phyloP scores from a whole-genome alignment of 2,888 invertebrate species.

The Dorcus hopei region DNA sequence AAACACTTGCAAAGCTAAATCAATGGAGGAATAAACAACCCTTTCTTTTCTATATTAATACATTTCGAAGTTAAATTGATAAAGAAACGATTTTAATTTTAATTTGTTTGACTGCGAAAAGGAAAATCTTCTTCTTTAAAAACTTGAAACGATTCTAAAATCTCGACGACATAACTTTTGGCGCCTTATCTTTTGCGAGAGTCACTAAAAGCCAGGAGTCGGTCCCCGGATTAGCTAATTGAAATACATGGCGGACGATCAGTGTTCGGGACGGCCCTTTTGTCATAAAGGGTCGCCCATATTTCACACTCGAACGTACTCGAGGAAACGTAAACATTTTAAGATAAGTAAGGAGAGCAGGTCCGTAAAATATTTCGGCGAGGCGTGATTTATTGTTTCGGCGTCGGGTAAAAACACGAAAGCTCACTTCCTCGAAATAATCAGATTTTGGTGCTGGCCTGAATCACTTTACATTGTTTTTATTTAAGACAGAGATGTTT shows the following conservation, averaged over 20 bases:
- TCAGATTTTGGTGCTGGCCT: conserved; percentile 1
- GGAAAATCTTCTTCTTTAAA: no score
- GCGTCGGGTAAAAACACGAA: conserved; percentile 13
- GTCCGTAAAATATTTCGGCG: conserved; percentile 9
- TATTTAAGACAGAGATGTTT: no score
- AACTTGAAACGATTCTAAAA: background rate
- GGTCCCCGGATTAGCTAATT: conserved; percentile 27
- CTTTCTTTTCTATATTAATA: no score
- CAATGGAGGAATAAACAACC: no score
- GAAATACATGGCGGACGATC: conserved; percentile 25
- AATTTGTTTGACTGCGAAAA: no score
- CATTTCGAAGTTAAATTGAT: no score
- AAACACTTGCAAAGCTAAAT: no score
- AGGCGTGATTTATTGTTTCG: conserved; percentile 13
- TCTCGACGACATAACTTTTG: conserved; percentile 14
- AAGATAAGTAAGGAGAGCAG: conserved; percentile 17
- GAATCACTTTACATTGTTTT: no score
- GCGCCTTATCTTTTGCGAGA: conserved; percentile 23
- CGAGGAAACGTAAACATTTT: conserved; percentile 13
- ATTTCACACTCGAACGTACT: conserved; percentile 18
- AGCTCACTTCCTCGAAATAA: conserved; percentile 14
- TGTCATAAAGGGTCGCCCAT: conserved; percentile 17
- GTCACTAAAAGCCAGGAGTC: conserved; percentile 21
- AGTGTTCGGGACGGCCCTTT: conserved; percentile 14
- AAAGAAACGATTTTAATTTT: no score